These are phyloP conservation scores for Aratinga solstitialis DNA, from an alignment of 2,797 vertebrate genomes.

Conservation along the genomic window DNA sequence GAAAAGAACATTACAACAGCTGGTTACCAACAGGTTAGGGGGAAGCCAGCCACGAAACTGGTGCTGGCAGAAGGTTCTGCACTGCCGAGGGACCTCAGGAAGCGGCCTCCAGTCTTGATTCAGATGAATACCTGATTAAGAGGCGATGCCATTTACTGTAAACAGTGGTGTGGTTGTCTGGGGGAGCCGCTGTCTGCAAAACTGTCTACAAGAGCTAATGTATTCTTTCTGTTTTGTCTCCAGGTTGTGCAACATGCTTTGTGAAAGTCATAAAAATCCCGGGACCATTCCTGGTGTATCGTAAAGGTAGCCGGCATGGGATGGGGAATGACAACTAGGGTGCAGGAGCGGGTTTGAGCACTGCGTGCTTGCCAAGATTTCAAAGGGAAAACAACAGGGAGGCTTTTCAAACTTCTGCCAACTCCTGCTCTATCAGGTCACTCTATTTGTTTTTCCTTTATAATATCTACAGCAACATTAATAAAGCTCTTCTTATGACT, in stretches of 20 bases:
- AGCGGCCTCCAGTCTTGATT: background rate
- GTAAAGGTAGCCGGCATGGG: background rate
- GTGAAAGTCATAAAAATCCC: slow-evolving; percentile 36
- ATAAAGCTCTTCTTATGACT: slow-evolving; percentile 55
- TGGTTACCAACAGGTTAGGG: background rate
- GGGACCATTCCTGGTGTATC: background rate
- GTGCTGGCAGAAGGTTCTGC: background rate
- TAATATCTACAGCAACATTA: slow-evolving; percentile 54
- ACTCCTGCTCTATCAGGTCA: slow-evolving; percentile 16
- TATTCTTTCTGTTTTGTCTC: slow-evolving; percentile 56
- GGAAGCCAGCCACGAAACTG: background rate
- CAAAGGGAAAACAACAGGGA: slow-evolving; percentile 37
- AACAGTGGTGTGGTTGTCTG: slow-evolving; percentile 12
- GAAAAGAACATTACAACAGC: background rate
- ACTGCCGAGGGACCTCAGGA: background rate
- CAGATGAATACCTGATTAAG: background rate
- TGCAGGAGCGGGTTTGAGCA: background rate
- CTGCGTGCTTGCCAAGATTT: slow-evolving; percentile 36
- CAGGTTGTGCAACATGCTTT: slow-evolving; percentile 14
- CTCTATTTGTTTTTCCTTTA: slow-evolving; percentile 31
- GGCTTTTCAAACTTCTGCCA: slow-evolving; percentile 41
- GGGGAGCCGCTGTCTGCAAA: background rate
- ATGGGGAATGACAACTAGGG: background rate
- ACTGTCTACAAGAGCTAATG: slow-evolving; percentile 25
- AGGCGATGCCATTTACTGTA: background rate